Evolutionary conservation across 2,888 invertebrate genomes (phyloP), one percentile per base, ranked within the genome.

Genomic region (Mimas tiliae): DNA sequence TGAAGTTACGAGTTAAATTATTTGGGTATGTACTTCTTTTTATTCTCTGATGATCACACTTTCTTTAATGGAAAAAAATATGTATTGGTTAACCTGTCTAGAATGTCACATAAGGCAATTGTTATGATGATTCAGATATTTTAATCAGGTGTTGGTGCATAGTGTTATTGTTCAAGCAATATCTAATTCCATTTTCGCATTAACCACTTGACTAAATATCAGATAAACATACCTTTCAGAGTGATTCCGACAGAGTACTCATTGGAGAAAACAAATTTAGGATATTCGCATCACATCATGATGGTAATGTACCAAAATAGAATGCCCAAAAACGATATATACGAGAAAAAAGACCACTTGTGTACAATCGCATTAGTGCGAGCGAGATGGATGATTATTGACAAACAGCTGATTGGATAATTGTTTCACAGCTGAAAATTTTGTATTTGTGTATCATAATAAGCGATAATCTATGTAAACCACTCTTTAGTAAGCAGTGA

Each of bases 231-330:
- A 90, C 90, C 89, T 89, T 82, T 81, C 74, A 78, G 75, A 79
- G 81, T 79, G 76, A 74, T 83, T 77, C 80, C 78, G 81, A 79
- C 76, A 78, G 79, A 81, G 75, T 82, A 83, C 75, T 86, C 85
- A 83, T 85, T 81, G 79, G 78, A 84, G 85, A 85, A 85, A 80
- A 87, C 84, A 88, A 87, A 87, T 85, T 88, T 88, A 85, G 85
- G 87, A 88, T 89, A 86, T 87, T 87, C 86, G 84, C 87, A 89
- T 86, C 87, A 84, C 88, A 89, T 88, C 86, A 83, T 91, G 91
- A 92, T 92, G 93, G 93, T 90, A 92, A 91, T 90, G 87, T 88
- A 91, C 91, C 80, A 90, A 93, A 93, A 93, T 93, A 93, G 93
- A 89, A 89, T 93, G 90, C 88, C 93, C 93, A 92, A 93, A 93